A percentile compares a stretch with the other conserved stretches of the same genome.
phyloP scores from a whole-genome alignment of 2,797 vertebrate genomes.

The Erethizon dorsatum region DNA sequence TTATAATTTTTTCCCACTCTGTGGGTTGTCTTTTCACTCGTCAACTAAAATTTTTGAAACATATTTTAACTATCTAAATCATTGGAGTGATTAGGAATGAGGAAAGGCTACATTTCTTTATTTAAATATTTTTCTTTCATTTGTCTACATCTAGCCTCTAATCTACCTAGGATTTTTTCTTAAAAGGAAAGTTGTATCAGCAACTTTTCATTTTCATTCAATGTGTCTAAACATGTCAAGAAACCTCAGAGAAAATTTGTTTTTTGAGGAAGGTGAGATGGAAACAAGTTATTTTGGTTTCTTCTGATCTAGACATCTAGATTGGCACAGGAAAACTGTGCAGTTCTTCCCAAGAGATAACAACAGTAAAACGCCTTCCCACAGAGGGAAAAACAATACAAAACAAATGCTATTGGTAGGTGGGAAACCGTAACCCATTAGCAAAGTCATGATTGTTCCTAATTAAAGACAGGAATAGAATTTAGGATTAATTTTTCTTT shows the following conservation, averaged over 20 bases:
- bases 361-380: not conserved
- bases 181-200: not conserved
- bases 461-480: not conserved
- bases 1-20: not conserved
- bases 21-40: not conserved
- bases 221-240: not conserved
- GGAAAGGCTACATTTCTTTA: not conserved
- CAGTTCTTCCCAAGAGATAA: not conserved
- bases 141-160: not conserved
- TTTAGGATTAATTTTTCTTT: not conserved
- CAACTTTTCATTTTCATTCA: not conserved
- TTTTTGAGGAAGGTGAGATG: constrained; percentile 21
- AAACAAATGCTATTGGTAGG: not conserved
- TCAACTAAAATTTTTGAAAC: constrained; percentile 3
- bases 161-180: not conserved
- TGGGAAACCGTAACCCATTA: not conserved
- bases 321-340: not conserved
- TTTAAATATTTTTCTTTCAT: constrained; percentile 1
- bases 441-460: not conserved
- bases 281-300: constrained; percentile 26
- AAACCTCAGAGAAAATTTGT: constrained; percentile 10
- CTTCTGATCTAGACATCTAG: not conserved
- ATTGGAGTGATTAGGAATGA: not conserved
- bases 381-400: not conserved
- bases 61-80: not conserved